Conservation (phyloP, 2,797 vertebrate genomes). For the Babyrousa celebensis region DNA sequence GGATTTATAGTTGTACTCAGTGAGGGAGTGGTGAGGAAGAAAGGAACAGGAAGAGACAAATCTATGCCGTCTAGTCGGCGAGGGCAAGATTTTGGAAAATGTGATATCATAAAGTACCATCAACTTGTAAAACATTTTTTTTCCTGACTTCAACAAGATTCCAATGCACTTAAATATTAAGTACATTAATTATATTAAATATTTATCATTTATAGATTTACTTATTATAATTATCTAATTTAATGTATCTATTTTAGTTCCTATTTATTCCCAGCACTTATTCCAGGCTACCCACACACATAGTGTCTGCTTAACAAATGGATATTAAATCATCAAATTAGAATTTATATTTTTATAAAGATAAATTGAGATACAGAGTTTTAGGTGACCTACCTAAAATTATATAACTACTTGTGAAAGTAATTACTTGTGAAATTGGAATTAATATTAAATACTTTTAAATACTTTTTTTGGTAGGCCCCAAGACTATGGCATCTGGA, state of each 20-base stretch:
- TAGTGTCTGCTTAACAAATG: neutral
- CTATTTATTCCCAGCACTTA: neutral
- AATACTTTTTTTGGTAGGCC: neutral
- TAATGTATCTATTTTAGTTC: conserved; percentile 21
- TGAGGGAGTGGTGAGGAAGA: neutral
- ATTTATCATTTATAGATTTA: neutral
- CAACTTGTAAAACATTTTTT: neutral
- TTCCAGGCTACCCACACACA: neutral
- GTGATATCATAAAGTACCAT: neutral
- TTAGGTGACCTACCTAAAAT: neutral
- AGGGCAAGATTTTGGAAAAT: conserved; percentile 46
- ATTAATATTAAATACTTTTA: neutral
- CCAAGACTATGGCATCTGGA: neutral
- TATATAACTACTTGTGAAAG: no score
- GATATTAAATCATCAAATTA: conserved; percentile 61
- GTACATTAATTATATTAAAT: neutral
- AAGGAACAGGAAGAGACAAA: neutral
- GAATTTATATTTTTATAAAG: conserved; percentile 35
- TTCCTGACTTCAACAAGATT: neutral
- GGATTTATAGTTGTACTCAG: neutral
- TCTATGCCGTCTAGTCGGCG: neutral
- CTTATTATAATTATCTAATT: conserved; percentile 5
- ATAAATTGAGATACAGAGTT: neutral
- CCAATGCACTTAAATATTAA: conserved; percentile 50
- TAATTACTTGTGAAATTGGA: conserved; percentile 1